A percentile compares a stretch with the other conserved stretches of the same genome.
These are phyloP conservation scores for Platichthys flesus DNA, from an alignment of 2,113 vertebrate species.

Conservation along the genomic window DNA sequence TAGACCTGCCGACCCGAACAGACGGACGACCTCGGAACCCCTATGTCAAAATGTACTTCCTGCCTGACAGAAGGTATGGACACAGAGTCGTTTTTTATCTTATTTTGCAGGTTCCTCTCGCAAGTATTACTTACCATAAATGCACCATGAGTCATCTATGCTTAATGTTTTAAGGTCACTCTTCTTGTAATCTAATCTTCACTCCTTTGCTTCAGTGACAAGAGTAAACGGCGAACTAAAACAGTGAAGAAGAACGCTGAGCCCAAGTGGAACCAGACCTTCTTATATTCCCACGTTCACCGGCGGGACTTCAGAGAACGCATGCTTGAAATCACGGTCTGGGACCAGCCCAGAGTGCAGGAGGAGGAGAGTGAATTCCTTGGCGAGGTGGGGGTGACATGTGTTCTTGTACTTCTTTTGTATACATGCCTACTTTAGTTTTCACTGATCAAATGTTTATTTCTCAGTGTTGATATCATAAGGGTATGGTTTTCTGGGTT, in stretches of 20 bases:
- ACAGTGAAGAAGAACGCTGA: conserved; percentile 96
- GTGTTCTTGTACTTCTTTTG: neutral
- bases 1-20: conserved; percentile 90
- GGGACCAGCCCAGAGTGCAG: conserved; percentile 97
- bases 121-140: neutral
- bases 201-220: conserved; percentile 86
- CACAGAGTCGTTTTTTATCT: neutral
- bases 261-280: conserved; percentile 99
- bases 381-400: conserved; percentile 87
- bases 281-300: conserved; percentile 96
- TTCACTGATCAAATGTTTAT: neutral
- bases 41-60: conserved; percentile 99
- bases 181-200: neutral
- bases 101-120: neutral
- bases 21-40: conserved; percentile 95
- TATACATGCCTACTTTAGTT: too few relatives aligned
- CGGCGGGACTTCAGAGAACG: conserved; percentile 97
- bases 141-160: neutral
- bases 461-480: neutral
- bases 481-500: neutral
- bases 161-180: neutral
- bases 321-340: conserved; percentile 98
- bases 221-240: conserved; percentile 98
- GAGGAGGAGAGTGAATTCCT: conserved; percentile 98
- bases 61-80: conserved; percentile 87